A percentile compares a stretch with the other conserved stretches of the same genome.
These are phyloP conservation scores for Poicephalus gulielmi DNA, from an alignment of 2,113 vertebrate species.

Conservation along the genomic window DNA sequence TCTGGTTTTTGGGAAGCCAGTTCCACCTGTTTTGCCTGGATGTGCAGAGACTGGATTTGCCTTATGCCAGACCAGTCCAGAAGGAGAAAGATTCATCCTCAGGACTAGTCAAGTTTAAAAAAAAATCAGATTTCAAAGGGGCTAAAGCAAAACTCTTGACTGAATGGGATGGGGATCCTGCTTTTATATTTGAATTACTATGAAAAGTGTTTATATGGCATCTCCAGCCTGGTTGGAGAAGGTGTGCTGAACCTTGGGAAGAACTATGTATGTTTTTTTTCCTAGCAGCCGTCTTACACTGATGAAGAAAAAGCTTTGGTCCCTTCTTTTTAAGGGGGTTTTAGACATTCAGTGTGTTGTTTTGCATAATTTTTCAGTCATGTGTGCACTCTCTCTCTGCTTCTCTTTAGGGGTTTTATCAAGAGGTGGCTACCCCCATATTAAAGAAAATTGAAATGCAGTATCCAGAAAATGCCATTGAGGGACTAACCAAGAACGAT, in stretches of 20 bases:
- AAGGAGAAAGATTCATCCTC: neutral
- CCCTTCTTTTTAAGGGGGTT: neutral
- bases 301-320: neutral
- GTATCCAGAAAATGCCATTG: constrained; percentile 79
- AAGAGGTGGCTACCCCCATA: constrained; percentile 86
- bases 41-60: neutral
- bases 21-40: neutral
- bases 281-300: neutral
- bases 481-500: constrained; percentile 77
- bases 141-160: neutral
- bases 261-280: neutral
- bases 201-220: neutral
- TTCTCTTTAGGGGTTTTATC: constrained; percentile 83
- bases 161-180: neutral
- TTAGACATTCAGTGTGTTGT: neutral
- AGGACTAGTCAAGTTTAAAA: neutral
- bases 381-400: neutral
- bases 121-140: neutral
- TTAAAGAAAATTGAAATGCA: constrained; percentile 80
- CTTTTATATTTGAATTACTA: neutral
- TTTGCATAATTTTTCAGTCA: neutral
- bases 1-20: neutral
- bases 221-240: neutral
- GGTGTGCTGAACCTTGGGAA: neutral
- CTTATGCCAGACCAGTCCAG: neutral